Evolutionary conservation across 1,140 invertebrate genomes (phyloP).

Genomic region (Globodera ellingtonae): DNA sequence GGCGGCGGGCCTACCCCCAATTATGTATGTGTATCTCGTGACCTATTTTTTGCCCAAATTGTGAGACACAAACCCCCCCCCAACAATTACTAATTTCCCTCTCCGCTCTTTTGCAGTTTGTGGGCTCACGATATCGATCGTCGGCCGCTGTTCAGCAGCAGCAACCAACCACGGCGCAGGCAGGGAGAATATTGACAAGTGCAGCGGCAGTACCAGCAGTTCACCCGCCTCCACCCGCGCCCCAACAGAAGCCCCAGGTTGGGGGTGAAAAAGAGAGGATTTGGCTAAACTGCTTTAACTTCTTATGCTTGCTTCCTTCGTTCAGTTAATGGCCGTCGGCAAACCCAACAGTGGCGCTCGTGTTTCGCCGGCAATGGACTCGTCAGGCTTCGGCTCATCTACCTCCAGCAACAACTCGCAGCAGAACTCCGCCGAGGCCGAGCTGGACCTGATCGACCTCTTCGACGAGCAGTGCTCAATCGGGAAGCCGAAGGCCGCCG

Average conservation of each 20-base stretch:
- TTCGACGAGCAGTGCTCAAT: neutral
- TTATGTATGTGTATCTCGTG: too few relatives aligned
- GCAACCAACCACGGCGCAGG: neutral
- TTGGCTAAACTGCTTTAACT: too few relatives aligned
- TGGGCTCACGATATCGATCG: neutral
- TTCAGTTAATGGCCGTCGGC: neutral
- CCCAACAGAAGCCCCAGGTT: neutral
- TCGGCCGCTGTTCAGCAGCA: neutral
- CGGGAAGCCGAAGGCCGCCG: neutral
- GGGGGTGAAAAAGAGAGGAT: too few relatives aligned
- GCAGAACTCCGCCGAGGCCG: neutral
- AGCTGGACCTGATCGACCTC: neutral
- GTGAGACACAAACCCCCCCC: too few relatives aligned
- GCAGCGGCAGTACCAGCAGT: neutral
- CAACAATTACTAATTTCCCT: too few relatives aligned
- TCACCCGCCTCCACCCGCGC: neutral
- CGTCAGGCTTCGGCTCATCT: neutral
- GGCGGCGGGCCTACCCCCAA: too few relatives aligned
- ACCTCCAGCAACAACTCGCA: neutral
- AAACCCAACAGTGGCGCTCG: neutral
- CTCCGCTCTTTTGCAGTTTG: neutral
- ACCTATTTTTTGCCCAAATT: too few relatives aligned
- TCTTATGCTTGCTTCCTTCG: too few relatives aligned
- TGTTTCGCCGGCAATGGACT: neutral
- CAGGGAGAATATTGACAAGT: neutral